Base-by-base conservation (phyloP, 2,113 vertebrate genomes). In the Fukomys damarensis region DNA sequence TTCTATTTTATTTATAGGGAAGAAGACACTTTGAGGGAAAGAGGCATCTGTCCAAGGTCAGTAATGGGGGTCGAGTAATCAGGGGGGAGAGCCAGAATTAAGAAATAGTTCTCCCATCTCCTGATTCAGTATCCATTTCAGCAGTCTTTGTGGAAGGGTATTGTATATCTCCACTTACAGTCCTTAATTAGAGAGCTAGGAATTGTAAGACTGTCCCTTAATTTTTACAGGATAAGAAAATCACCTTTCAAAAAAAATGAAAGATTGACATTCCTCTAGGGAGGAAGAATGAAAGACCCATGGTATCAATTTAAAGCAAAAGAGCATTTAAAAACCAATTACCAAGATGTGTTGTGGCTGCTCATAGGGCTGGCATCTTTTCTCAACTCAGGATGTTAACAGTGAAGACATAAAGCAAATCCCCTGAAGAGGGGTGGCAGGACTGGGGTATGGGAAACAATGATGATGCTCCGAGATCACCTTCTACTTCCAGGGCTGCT, bases 281-380 rank as follows among this genome's bases (percentile, higher is more conserved):
- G 79, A 97, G 58, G 85, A 91, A 76, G 72, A 97, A 91, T 1
- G 1, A 79, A 96, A 93, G 80, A 93, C 85, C 59, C 74, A 77
- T 20, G 72, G 59, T 86, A 97, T 93, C 96, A 94, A 94, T 94
- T 96, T 96, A 97, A 96, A 96, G 89, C 72, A 96, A 93, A 93
- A 95, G 95, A 52, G 10, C 93, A 16, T 96, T 98, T 97, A 96
- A 97, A 96, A 97, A 95, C 82, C 95, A 95, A 85, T 97, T 98
- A 98, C 76, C 58, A 94, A 92, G 61, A 94, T 94, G 74, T 91
- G 68, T 24, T 3, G 4, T 58, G 97, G 76, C 70, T 82, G 86
- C 85, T 66, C 52, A 82, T 12, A 86, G 81, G 65, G 70, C 81
- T 97, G 95, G 90, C 92, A 82, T 94, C 65, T 79, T 88, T 93